Base-by-base conservation (phyloP, 2,888 invertebrate species). In the Netelia inedita region DNA sequence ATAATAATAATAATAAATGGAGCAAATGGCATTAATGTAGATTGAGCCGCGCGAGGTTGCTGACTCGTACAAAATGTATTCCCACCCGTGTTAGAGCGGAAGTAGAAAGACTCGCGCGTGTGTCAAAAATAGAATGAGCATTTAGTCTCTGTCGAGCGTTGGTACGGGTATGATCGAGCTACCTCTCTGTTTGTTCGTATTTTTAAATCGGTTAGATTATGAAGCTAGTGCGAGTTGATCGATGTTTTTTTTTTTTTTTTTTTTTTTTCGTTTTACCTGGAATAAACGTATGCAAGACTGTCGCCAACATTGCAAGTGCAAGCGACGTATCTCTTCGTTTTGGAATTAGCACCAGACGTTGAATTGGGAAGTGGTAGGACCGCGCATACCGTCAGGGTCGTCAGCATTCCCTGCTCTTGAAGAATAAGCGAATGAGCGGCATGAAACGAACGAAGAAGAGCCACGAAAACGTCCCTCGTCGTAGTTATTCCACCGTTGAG, bases 251-350 rank as follows among this genome's bases (percentile, higher is more conserved):
- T 43, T 75, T 21, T 14, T 8, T 23, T 14, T 81, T 72, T 88
- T 95, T 46, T 46, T 43, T 75, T 21, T 14, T 8, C 46, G 21
- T 81, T 72, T 88, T 95, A 95, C 90, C 96, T 96, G 10, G 96
- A 95, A 94, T 97, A 98, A 80, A 98, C 97, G 92, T 98, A 98
- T n/a, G 97, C 98, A 87, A 98, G 94, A 65, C 97, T 97, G 92
- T 98, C 98, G 0, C 98, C 98, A 21, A 98, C 98, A 93, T 98
- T 98, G 92, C 98, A 98, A 69, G 97, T 96, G 92, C 98, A 98
- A 55, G 97, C 97, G 66, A 97, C 95, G 91, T 96, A 96, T 89
- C 95, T 95, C 72, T 94, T 94, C 73, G 92, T 87, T 65, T 82
- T 86, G 74, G 89, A 86, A 83, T 91, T 89, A n/a, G 88, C 81